Base-by-base conservation (phyloP, 2,888 invertebrate genomes). In the Tenthredo notha region DNA sequence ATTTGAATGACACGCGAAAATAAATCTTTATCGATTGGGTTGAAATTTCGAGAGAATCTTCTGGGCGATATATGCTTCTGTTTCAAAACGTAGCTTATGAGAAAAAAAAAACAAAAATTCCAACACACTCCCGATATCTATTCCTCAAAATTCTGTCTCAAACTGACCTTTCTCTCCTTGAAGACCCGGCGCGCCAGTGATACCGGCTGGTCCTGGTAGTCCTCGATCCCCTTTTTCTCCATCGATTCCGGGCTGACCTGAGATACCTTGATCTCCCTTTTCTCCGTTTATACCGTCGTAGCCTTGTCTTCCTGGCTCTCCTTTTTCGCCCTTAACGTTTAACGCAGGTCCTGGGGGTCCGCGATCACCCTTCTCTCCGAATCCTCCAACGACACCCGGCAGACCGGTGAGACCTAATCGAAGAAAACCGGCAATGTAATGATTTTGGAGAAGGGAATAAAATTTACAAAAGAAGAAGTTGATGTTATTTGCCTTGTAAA, bases 351-450 rank as follows among this genome's bases (percentile, higher is more conserved):
- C 95, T 0, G 94, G 88, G 40, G 94, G 94, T 1, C 96, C 96
- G 0, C 94, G 90, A 43, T 95, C 95, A 87, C 96, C 96, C 89
- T 95, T 95, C 0, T 92, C 92, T 54, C 96, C 96, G 3, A 89
- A 93, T 50, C 94, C 94, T 70, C 97, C 97, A 25, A 94, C 90
- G 12, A 94, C 93, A 77, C 96, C 96, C 50, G 94, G 91, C 65
- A 93, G 88, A 40, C 94, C 94, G 43, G 90, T 89, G 2, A 89
- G 85, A 65, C 94, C 94, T 93, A 77, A 2, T 43, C 50, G 29
- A 10, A 43, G 2, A 86, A 67, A 9, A 70, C 6, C 18, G 21
- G 7, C 1, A 21, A 37, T 15, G 15, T 10, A 12, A 85, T 85
- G 2, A 47, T 29, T 77, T 33, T 40, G 9, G n/a, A 67, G 5